Evolutionary conservation across 2,888 invertebrate species (phyloP).

Genomic region (Rapana venosa): DNA sequence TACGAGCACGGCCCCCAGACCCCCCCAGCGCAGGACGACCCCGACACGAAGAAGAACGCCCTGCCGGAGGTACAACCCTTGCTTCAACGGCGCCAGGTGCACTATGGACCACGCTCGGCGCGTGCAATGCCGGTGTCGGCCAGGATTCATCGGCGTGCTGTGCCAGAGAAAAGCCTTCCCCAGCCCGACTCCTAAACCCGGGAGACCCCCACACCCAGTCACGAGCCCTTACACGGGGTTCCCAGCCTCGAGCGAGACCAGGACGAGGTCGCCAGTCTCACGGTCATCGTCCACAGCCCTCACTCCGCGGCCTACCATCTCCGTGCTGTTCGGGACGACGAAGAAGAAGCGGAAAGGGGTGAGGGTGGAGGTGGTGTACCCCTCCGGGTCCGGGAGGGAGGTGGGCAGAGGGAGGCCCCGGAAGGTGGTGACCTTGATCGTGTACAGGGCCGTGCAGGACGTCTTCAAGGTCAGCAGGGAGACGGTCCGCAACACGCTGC

Average conservation of each 20-base stretch:
- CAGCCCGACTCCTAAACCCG: background rate
- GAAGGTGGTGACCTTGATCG: constrained; percentile 39
- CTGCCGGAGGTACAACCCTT: constrained; percentile 2
- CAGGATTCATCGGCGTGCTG: constrained; percentile 1
- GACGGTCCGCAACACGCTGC: constrained; percentile 42
- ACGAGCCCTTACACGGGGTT: background rate
- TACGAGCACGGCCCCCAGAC: too few species aligned
- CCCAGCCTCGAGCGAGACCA: background rate
- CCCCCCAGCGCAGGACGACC: too few species aligned
- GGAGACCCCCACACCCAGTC: background rate
- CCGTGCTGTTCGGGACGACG: constrained; percentile 11
- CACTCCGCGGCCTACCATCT: background rate
- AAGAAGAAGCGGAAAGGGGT: background rate
- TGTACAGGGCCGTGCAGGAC: constrained; percentile 46
- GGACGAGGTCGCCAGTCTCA: background rate
- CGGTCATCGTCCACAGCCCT: background rate
- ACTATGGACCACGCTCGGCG: background rate
- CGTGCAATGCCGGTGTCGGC: background rate
- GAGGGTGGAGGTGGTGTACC: constrained; percentile 25
- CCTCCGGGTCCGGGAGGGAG: constrained; percentile 14
- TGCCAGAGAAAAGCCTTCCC: background rate
- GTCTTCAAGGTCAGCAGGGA: constrained; percentile 46
- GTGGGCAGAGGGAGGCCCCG: background rate
- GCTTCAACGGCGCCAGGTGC: background rate
- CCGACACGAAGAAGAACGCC: background rate